Conservation (phyloP, 2,888 invertebrate species). For the Erpobdella octoculata region DNA sequence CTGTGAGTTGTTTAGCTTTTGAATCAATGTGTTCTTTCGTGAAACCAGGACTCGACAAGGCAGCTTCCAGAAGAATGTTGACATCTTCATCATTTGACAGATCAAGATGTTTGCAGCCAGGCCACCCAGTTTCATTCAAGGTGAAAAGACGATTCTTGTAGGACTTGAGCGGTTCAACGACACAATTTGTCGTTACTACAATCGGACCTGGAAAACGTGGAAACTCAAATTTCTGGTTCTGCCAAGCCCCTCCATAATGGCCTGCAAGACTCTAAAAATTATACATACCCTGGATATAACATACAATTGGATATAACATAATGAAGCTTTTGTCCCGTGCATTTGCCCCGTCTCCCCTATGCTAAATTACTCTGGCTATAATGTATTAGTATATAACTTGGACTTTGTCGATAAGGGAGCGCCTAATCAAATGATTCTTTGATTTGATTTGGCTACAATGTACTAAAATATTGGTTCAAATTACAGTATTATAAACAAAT, state of each 20-base stretch:
- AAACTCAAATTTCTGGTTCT: slow-evolving; percentile 41
- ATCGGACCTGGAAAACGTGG: slow-evolving; percentile 41
- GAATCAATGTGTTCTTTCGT: slow-evolving; percentile 13
- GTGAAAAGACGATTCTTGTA: slow-evolving; percentile 41
- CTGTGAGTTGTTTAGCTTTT: slow-evolving; percentile 22
- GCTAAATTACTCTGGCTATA: too few species aligned
- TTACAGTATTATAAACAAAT: background rate
- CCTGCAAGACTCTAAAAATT: slow-evolving; percentile 40
- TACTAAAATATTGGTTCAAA: background rate
- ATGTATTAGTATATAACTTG: too few species aligned
- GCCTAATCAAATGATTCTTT: too few species aligned
- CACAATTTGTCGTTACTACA: slow-evolving; percentile 42
- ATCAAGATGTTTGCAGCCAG: slow-evolving; percentile 31
- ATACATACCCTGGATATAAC: too few species aligned
- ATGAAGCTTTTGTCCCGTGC: too few species aligned
- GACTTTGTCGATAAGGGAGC: too few species aligned
- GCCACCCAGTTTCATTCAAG: slow-evolving; percentile 40
- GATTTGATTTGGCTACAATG: too few species aligned
- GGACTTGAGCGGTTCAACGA: slow-evolving; percentile 39
- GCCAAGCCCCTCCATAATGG: slow-evolving; percentile 42
- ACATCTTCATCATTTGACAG: slow-evolving; percentile 13
- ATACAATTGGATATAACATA: too few species aligned
- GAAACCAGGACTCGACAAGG: slow-evolving; percentile 18
- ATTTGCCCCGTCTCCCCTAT: too few species aligned
- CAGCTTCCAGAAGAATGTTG: slow-evolving; percentile 22